phyloP scores from a whole-genome alignment of 2,797 vertebrate genomes.

The Prionace glauca region DNA sequence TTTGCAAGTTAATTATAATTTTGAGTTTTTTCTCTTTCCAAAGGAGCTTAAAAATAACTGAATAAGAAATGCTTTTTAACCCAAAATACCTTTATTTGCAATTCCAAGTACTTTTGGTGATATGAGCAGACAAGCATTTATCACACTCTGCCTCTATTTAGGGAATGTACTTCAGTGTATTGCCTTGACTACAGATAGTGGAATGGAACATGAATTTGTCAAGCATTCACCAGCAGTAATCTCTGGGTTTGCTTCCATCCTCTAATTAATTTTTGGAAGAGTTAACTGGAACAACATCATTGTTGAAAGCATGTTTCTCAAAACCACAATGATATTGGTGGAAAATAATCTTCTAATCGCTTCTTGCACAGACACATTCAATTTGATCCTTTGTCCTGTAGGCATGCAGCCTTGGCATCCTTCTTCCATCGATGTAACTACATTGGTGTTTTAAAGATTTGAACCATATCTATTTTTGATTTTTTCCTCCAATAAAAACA shows the following conservation, averaged over 20 bases:
- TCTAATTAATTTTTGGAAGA: neutral
- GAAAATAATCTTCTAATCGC: neutral
- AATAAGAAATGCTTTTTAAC: neutral
- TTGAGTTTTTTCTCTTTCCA: neutral
- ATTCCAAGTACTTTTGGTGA: neutral
- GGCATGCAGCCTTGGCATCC: neutral
- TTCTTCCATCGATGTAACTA: neutral
- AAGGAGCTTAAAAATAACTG: neutral
- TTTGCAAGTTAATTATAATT: neutral
- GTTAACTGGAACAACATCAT: neutral
- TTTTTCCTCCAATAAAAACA: neutral
- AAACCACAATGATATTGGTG: neutral
- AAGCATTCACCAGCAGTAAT: neutral
- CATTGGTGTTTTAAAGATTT: neutral
- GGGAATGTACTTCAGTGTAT: neutral
- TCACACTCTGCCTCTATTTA: neutral
- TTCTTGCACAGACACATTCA: neutral
- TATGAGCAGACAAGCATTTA: neutral
- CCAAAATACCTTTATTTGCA: neutral
- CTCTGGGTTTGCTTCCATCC: neutral
- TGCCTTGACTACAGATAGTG: neutral
- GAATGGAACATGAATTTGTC: neutral
- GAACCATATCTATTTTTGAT: neutral
- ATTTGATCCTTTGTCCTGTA: neutral
- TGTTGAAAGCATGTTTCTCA: neutral